Percentiles rank a stretch among this genome's conserved stretches.
phyloP scores from a whole-genome alignment of 2,797 vertebrate genomes.

The Discoglossus pictus region DNA sequence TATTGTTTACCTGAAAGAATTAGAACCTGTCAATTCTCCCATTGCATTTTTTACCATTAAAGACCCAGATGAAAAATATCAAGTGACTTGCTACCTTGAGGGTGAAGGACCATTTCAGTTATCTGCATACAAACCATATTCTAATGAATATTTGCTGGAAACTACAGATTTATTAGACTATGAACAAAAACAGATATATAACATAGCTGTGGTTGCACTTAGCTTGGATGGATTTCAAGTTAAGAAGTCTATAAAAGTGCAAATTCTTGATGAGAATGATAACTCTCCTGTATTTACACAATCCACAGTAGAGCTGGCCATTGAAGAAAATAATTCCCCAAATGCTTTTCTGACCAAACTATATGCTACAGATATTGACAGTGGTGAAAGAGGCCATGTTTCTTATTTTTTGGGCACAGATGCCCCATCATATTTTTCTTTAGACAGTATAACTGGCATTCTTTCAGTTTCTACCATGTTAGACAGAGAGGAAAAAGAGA shows the following conservation, averaged over 20 bases:
- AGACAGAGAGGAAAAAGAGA: slow-evolving; percentile 94
- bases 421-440: slow-evolving; percentile 83
- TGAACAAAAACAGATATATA: slow-evolving; percentile 82
- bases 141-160: slow-evolving; percentile 90
- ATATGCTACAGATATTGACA: slow-evolving; percentile 89
- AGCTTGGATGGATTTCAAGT: slow-evolving; percentile 77
- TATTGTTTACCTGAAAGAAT: slow-evolving; percentile 85
- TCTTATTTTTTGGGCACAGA: slow-evolving; percentile 87
- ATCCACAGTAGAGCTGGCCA: slow-evolving; percentile 81
- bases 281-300: slow-evolving; percentile 91
- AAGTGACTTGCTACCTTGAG: slow-evolving; percentile 84
- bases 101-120: slow-evolving; percentile 87
- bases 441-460: slow-evolving; percentile 85
- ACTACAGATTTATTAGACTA: slow-evolving; percentile 89
- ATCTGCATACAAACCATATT: slow-evolving; percentile 83
- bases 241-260: slow-evolving; percentile 83
- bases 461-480: slow-evolving; percentile 86
- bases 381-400: slow-evolving; percentile 81
- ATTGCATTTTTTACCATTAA: slow-evolving; percentile 94
- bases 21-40: slow-evolving; percentile 86
- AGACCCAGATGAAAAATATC: slow-evolving; percentile 82
- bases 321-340: slow-evolving; percentile 93
- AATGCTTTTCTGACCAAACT: slow-evolving; percentile 88
- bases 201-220: slow-evolving; percentile 82
- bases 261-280: slow-evolving; percentile 92